Base-by-base conservation (phyloP, 2,797 vertebrate species). In the Petrocephalus sullivani region DNA sequence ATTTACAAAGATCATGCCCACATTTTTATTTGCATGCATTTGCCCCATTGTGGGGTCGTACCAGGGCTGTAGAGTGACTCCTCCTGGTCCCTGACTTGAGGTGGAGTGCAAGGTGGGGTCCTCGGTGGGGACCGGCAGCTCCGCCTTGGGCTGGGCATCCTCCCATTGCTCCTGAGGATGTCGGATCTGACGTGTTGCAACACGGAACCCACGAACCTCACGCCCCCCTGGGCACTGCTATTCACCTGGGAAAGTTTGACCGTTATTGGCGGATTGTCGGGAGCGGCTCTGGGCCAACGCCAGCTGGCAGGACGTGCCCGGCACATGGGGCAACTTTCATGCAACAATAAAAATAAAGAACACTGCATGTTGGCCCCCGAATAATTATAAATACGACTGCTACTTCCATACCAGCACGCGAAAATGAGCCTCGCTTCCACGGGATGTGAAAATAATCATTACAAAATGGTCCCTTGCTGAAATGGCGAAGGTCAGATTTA, bases 151-250 rank as follows among this genome's bases (percentile, higher is more conserved):
- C 95, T 96, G 88, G 95, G 91, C n/a, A 94, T 61, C 56, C 93
- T 89, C 9, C 94, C 93, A 0, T 95, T 94, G 49, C 91, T 92
- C 88, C 92, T 61, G 33, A 93, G 92, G 19, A 93, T 1, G 49
- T 67, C 93, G 85, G 93, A 90, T 71, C 92, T 90, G 71, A 91
- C 93, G 92, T 96, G 96, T 87, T 98, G 97, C 0, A 95, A 96
- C 88, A 99, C 90, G 2, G 98, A 98, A 86, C 97, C 97, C 49
- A 99, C 95, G 88, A 99, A 99, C 81, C 95, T 96, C 94, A 97
- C 97, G 4, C 97, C 97, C 89, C 95, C 96, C 51, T 95, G 96
- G 21, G 97, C 96, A 81, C 95, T 96, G 92, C 95, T 96, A 33
- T 99, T 99, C 91, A 99, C 96, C 98, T 99, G 91, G 2, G 49